Percentiles rank a stretch among this genome's conserved stretches.
These are phyloP conservation scores for Mantis religiosa DNA, from an alignment of 2,888 invertebrate genomes.

Conservation along the genomic window DNA sequence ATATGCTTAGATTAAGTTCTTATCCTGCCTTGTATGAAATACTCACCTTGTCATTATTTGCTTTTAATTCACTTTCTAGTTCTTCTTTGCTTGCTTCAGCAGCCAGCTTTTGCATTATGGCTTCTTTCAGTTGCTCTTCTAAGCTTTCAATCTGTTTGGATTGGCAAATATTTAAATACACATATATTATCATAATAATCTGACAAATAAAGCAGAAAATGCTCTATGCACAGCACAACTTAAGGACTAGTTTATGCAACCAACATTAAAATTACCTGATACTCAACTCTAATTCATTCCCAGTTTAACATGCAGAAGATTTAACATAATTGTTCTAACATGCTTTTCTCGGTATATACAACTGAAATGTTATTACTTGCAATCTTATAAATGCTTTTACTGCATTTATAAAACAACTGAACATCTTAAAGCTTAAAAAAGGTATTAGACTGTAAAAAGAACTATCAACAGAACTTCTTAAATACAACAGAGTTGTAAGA, in stretches of 20 bases:
- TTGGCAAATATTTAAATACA: not conserved
- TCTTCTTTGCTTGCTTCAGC: constrained; percentile 59
- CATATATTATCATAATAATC: too few species aligned
- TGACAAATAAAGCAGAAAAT: not conserved
- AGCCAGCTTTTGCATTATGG: constrained; percentile 58
- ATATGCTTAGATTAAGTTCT: too few species aligned
- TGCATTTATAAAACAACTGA: too few species aligned
- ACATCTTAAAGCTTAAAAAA: not conserved
- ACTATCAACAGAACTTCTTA: not conserved
- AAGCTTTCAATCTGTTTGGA: constrained; percentile 67
- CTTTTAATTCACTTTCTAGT: constrained; percentile 67
- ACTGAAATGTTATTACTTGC: too few species aligned
- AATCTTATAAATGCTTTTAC: too few species aligned
- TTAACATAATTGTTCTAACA: not conserved
- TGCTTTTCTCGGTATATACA: not conserved
- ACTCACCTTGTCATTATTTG: constrained; percentile 63
- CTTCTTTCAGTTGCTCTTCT: constrained; percentile 69
- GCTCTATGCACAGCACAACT: not conserved
- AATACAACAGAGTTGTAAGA: not conserved
- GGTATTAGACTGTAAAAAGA: not conserved
- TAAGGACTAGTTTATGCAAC: not conserved
- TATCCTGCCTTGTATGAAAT: not conserved
- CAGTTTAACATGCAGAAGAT: not conserved
- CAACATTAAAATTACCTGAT: not conserved
- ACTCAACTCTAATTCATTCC: not conserved